Conservation (phyloP, 2,797 vertebrate species). For the Brachymystax lenok region DNA sequence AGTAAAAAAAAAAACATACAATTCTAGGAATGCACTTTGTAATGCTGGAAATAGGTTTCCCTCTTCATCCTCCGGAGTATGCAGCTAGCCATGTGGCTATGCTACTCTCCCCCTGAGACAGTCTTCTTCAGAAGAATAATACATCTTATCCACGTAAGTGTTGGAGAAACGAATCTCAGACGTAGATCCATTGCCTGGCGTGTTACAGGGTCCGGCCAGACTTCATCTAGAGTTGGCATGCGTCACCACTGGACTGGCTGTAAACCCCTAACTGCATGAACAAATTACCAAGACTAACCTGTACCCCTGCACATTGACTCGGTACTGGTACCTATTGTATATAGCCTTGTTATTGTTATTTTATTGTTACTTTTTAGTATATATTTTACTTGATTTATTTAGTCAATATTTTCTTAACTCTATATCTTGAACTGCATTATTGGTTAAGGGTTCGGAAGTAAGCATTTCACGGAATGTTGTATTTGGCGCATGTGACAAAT, state of each 20-base stretch:
- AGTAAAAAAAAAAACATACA: background rate
- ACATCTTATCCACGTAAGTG: background rate
- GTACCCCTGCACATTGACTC: too few relatives aligned
- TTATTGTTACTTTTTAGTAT: too few relatives aligned
- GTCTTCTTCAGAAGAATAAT: background rate
- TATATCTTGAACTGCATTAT: too few relatives aligned
- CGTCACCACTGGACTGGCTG: background rate
- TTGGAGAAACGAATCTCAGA: background rate
- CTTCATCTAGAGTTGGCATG: background rate
- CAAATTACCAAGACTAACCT: too few relatives aligned
- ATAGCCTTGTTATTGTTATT: too few relatives aligned
- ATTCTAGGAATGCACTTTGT: background rate
- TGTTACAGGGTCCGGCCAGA: background rate
- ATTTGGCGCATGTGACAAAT: too few relatives aligned
- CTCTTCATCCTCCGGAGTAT: background rate
- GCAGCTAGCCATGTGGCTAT: background rate
- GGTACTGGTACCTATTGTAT: too few relatives aligned
- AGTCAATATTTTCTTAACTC: too few relatives aligned
- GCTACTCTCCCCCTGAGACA: background rate
- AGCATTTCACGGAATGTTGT: too few relatives aligned
- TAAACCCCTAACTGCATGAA: too few relatives aligned
- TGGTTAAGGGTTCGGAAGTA: too few relatives aligned
- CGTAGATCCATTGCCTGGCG: background rate
- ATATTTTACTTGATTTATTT: too few relatives aligned
- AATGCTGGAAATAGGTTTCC: background rate